Conservation (phyloP, 2,888 invertebrate genomes). For the Synanthedon vespiformis region DNA sequence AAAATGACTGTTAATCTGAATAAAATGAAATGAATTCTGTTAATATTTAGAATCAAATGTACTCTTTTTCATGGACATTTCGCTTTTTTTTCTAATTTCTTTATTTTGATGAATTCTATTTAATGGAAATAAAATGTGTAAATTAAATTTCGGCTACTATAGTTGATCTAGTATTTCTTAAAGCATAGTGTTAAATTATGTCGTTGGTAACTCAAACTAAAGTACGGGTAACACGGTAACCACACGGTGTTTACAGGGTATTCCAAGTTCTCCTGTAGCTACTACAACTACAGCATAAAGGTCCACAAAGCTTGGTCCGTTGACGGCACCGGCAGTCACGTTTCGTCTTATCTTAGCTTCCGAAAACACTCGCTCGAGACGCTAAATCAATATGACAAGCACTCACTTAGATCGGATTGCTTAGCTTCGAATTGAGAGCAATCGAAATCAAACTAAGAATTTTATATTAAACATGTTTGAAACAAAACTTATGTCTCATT, state of each 20-base stretch:
- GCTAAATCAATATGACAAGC: conserved; percentile 56
- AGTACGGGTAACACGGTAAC: conserved; percentile 11
- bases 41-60: too few relatives aligned
- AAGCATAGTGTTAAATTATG: too few relatives aligned
- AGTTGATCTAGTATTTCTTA: too few relatives aligned
- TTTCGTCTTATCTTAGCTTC: conserved; percentile 47
- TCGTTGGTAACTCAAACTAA: too few relatives aligned
- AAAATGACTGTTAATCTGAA: too few relatives aligned
- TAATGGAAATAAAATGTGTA: too few relatives aligned
- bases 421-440: conserved; percentile 20
- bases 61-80: too few relatives aligned
- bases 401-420: conserved; percentile 49
- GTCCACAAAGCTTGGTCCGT: conserved; percentile 38
- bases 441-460: conserved; percentile 5
- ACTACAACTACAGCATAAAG: conserved; percentile 23
- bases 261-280: conserved; percentile 10
- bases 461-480: not conserved
- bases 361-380: conserved; percentile 44
- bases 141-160: too few relatives aligned
- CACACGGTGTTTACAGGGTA: conserved; percentile 24
- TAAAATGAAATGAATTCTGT: too few relatives aligned
- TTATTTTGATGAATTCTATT: too few relatives aligned
- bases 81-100: too few relatives aligned
- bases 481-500: not conserved
- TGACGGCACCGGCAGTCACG: conserved; percentile 38